Conservation (phyloP, 2,797 vertebrate genomes). For the Chaetodon trifasciatus region DNA sequence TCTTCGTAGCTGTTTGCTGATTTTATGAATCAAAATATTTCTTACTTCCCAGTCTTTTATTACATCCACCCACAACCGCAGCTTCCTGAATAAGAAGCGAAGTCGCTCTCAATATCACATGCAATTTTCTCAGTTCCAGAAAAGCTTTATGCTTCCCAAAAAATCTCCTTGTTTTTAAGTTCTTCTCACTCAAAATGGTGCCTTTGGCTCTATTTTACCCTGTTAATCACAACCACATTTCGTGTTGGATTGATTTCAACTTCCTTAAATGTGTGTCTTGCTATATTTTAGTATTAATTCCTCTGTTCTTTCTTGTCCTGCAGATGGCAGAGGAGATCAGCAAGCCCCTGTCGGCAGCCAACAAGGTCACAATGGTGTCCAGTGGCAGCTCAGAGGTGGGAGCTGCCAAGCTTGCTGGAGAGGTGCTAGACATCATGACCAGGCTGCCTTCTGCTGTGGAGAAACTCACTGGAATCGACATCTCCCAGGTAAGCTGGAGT, state of each 20-base stretch:
- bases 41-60: neutral
- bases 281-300: neutral
- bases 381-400: constrained; percentile 90
- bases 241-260: neutral
- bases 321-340: constrained; percentile 94
- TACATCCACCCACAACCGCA: neutral
- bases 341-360: constrained; percentile 85
- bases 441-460: constrained; percentile 88
- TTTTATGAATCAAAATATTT: neutral
- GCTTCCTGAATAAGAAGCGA: neutral
- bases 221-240: neutral
- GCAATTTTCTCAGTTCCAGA: neutral
- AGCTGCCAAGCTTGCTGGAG: constrained; percentile 90
- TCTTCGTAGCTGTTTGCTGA: neutral
- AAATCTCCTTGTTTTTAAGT: neutral
- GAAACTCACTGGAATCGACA: constrained; percentile 91
- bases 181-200: neutral
- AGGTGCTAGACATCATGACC: constrained; percentile 93
- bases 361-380: constrained; percentile 93
- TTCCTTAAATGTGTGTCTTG: neutral
- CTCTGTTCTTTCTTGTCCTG: neutral
- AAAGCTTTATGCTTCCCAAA: neutral
- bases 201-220: neutral
- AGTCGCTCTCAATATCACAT: neutral
- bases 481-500: constrained; percentile 86